Base-by-base conservation (phyloP, 1,140 invertebrate genomes). In the Zaprionus tsacasi region DNA sequence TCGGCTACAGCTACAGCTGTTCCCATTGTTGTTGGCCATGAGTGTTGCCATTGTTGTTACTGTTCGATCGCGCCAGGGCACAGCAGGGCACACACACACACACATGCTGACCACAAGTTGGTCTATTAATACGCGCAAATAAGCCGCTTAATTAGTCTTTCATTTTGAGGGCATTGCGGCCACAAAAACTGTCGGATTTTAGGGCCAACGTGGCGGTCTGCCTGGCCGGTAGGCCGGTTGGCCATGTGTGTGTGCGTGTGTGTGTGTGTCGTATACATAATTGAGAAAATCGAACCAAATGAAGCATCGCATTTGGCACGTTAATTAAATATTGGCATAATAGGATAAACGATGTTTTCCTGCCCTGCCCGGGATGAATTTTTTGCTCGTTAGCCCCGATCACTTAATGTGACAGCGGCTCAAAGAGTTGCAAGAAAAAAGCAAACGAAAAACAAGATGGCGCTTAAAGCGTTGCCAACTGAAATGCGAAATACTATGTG, bases 81-180 rank as follows among this genome's bases (percentile, higher is more conserved):
- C 33, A 45, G 2, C 1, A 1, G 4, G 43, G 33, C 15, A 43
- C 11, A 56, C 35, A 35, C 55, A 38, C 40, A 21, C 57, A 69
- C 50, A 64, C 35, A 45, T 60, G 15, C 61, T 72, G 71, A 83
- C 85, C 85, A 76, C 85, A 88, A 88, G 71, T 78, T 67, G 85
- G 85, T 88, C 85, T 89, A 89, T 88, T 87, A 87, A 87, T 88
- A 78, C 80, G 83, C 80, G 80, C 80, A 87, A 87, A 87, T 87
- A 87, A 87, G 83, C 83, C 85, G 85, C 83, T 87, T 87, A 87
- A 87, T 87, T 87, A 87, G 83, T 89, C 74, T 89, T 87, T 75
- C 83, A 87, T 88, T 87, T 89, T 71, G 71, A 77, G 80, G 67
- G 80, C 50, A 80, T 57, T 87, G 77, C 66, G 78, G 85, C 80